Base-by-base conservation (phyloP, 2,888 invertebrate genomes). In the Zootermopsis nevadensis region DNA sequence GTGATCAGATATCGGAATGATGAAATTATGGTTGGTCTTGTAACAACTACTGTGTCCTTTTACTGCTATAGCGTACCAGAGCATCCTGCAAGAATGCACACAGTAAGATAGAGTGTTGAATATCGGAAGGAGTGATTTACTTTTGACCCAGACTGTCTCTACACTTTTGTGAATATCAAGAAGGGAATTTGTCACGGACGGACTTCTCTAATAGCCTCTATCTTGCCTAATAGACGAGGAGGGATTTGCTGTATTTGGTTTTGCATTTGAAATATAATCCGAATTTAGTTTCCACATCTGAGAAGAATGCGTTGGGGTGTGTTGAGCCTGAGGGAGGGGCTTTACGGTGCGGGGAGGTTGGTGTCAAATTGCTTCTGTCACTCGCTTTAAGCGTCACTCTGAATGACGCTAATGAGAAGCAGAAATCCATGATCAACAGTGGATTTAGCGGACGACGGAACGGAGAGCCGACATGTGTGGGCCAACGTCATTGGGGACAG, bases 321-420 rank as follows among this genome's bases (percentile, higher is more conserved):
- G 60, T 12, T 27, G 3, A 6, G 60, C 27, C n/a, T 0, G 8
- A 6, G 27, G n/a, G 60, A 48, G 48, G 15, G n/a, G n/a, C n/a
- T n/a, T n/a, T n/a, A n/a, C n/a, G n/a, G n/a, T n/a, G n/a, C n/a
- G n/a, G 8, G 2, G 27, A 33, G 38, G 42, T 24, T 22, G 79
- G 79, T 79, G 79, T 79, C 79, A 79, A 79, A 74, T 74, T 74
- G 74, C 74, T 31, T 74, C 74, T 74, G 79, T 79, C 79, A 79
- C 60, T 66, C 24, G 79, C 60, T n/a, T 60, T 79, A 74, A 74
- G 74, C 74, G 55, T 55, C 76, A 55, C 80, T 83, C 69, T 83
- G 83, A 83, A 72, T 83, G 83, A 83, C 83, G 83, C 77, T 83
- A 83, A 83, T 83, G 83, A 83, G 83, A 83, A 77, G 74, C 53